Evolutionary conservation across 2,797 vertebrate genomes (phyloP), one percentile per base, ranked within the genome.

Genomic region (Oryzias dopingdopingensis): DNA sequence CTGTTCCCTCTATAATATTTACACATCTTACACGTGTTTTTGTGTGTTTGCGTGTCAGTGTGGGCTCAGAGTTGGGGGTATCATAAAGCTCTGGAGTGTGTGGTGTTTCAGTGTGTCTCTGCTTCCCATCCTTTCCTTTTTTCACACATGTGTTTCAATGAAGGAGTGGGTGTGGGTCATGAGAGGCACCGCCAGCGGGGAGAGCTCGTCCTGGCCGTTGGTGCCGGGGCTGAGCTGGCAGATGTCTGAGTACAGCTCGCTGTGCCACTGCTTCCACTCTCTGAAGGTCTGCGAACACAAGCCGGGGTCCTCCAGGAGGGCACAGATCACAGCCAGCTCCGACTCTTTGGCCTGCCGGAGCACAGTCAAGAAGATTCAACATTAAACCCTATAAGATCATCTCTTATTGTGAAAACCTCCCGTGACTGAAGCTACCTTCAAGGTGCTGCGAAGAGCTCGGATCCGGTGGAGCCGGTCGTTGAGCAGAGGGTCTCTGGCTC

Each of bases 191-290:
- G 73, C 83, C 46, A 94, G 90, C 23, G 86, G 86, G 32, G 90
- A 89, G 56, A 93, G 90, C 80, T 95, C 92, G 56, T 92, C 91
- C 70, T 92, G 89, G 81, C 90, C 93, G 0, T 94, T 92, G 81
- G 92, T 92, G 76, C 92, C 88, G 1, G 81, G 88, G 74, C 89
- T 93, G 80, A 93, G 93, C 89, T 95, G 92, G 92, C 93, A 93
- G 89, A 95, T 94, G 89, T 94, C 94, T 75, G 94, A 80, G 84
- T 92, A 95, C 81, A 94, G 93, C 63, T 95, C 94, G 63, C 92
- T 90, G 90, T 95, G 94, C 90, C 92, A 93, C 90, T 92, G 85
- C 82, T 96, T 96, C 94, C 93, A 95, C 70, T 96, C 92, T 82
- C 93, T 90, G 86, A 94, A 94, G 81, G 90, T 95, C 87, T 95